Percentiles rank a stretch among this genome's conserved stretches.
Evolutionary conservation across 2,113 vertebrate genomes (phyloP).

Genomic region (Albula goreensis): DNA sequence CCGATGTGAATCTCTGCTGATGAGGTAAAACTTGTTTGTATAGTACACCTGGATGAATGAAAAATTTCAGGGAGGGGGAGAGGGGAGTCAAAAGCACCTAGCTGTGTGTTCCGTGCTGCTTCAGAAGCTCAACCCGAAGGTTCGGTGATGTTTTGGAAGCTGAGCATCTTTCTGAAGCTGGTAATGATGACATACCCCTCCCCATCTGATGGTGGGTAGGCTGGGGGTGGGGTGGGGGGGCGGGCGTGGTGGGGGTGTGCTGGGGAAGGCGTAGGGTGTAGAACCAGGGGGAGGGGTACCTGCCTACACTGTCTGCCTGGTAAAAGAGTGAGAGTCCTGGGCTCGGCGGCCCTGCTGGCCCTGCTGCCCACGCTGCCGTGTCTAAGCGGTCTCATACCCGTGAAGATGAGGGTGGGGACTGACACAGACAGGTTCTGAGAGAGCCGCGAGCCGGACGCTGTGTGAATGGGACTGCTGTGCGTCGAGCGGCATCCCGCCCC

Average conservation of each 20-base stretch:
- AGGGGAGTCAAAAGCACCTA: background rate
- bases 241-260: slow-evolving; percentile 23
- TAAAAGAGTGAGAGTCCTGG: slow-evolving; percentile 60
- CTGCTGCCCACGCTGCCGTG: slow-evolving; percentile 74
- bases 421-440: slow-evolving; percentile 99
- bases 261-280: background rate
- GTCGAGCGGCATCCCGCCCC: slow-evolving; percentile 98
- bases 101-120: background rate
- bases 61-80: background rate
- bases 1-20: background rate
- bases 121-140: background rate
- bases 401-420: slow-evolving; percentile 99
- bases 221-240: slow-evolving; percentile 13
- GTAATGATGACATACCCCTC: slow-evolving; percentile 34
- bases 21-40: background rate
- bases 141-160: slow-evolving; percentile 49
- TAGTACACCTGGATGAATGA: background rate
- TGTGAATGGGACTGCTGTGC: slow-evolving; percentile 99
- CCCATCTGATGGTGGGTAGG: slow-evolving; percentile 23
- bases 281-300: slow-evolving; percentile 55
- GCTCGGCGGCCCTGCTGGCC: slow-evolving; percentile 54
- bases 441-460: slow-evolving; percentile 94
- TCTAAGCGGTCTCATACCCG: slow-evolving; percentile 91
- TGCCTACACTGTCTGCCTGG: slow-evolving; percentile 82
- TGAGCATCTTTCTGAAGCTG: slow-evolving; percentile 41